Conservation (phyloP, 2,113 vertebrate species). For the Mobula birostris region DNA sequence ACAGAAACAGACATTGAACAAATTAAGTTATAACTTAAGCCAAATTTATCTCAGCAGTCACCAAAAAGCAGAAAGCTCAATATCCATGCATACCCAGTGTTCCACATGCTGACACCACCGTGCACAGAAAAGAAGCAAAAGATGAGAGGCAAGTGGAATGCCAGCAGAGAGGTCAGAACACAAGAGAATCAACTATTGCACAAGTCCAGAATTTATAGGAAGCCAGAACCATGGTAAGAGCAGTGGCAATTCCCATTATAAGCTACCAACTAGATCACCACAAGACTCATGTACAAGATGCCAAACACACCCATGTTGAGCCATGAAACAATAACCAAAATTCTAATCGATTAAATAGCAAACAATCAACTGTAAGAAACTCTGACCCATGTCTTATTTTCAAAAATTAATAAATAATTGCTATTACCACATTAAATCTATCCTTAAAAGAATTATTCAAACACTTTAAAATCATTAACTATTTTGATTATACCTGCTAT, state of each 20-base stretch:
- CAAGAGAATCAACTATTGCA: neutral
- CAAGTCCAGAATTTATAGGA: neutral
- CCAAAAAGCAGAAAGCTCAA: constrained; percentile 15
- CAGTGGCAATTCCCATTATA: neutral
- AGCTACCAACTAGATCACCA: neutral
- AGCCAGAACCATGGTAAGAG: neutral
- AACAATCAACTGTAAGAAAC: neutral
- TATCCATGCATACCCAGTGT: neutral
- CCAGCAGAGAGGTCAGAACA: neutral
- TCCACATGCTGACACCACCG: neutral
- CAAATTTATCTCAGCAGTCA: neutral
- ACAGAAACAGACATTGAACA: neutral
- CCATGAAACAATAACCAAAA: constrained; percentile 2
- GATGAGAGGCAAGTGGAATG: neutral
- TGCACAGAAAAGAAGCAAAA: neutral
- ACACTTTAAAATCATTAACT: neutral
- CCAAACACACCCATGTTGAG: neutral
- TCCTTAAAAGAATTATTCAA: neutral
- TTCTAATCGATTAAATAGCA: neutral
- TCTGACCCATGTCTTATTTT: neutral
- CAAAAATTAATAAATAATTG: neutral
- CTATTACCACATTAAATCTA: neutral
- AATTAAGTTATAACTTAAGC: neutral
- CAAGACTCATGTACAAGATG: neutral
- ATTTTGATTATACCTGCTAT: neutral